Conservation (phyloP, 2,113 vertebrate genomes). For the Limnothrissa miodon region DNA sequence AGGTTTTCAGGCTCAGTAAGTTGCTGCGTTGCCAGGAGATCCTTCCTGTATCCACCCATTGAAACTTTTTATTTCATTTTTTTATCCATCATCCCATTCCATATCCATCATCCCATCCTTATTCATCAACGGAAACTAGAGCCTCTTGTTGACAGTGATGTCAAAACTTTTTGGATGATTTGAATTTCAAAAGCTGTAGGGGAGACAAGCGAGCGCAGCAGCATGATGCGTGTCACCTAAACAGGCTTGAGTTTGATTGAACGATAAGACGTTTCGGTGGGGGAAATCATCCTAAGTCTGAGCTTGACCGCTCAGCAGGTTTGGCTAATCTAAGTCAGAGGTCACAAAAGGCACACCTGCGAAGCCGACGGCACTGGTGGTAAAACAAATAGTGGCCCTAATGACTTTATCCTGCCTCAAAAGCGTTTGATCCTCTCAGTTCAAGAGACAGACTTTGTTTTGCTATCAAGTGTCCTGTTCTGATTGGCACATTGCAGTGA, state of each 20-base stretch:
- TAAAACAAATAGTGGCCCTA: slow-evolving; percentile 43
- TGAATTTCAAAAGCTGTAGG: slow-evolving; percentile 14
- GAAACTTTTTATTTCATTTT: background rate
- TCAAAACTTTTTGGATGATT: slow-evolving; percentile 13
- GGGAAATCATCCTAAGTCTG: background rate
- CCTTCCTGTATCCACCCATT: background rate
- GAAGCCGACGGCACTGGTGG: slow-evolving; percentile 28
- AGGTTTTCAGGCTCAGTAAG: background rate
- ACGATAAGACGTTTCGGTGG: background rate
- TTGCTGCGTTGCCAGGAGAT: background rate
- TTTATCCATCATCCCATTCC: background rate
- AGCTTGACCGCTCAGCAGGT: slow-evolving; percentile 14
- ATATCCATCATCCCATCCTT: background rate
- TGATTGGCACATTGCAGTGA: slow-evolving; percentile 48
- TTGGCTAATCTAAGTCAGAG: slow-evolving; percentile 29
- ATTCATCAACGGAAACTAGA: background rate
- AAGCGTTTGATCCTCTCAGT: slow-evolving; percentile 38
- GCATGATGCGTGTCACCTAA: background rate
- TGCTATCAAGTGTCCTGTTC: slow-evolving; percentile 50
- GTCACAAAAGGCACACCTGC: slow-evolving; percentile 35
- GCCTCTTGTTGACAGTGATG: background rate
- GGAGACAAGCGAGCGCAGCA: background rate
- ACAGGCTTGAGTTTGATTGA: background rate
- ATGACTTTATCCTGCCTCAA: slow-evolving; percentile 41
- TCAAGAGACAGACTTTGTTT: slow-evolving; percentile 61